phyloP scores from a whole-genome alignment of 2,113 vertebrate species.

The Chaetodon auriga region DNA sequence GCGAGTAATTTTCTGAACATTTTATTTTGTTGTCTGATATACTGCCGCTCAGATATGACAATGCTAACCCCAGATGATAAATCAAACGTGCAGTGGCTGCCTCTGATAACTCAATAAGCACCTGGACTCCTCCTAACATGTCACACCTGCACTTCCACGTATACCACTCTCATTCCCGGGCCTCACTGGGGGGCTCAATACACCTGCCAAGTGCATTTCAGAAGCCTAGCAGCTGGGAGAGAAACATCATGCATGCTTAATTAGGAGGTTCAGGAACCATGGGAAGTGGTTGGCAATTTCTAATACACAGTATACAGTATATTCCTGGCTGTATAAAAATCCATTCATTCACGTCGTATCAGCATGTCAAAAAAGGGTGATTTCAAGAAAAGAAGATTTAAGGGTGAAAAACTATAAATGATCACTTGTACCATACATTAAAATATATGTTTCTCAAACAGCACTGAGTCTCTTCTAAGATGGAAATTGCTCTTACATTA shows the following conservation, averaged over 20 bases:
- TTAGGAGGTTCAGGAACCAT: slow-evolving; percentile 77
- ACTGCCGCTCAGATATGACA: slow-evolving; percentile 73
- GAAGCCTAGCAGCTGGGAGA: slow-evolving; percentile 78
- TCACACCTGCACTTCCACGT: slow-evolving; percentile 84
- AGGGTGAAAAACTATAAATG: not conserved
- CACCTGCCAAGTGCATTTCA: slow-evolving; percentile 81
- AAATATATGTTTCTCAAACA: slow-evolving; percentile 9
- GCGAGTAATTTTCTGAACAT: slow-evolving; percentile 67
- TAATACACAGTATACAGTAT: slow-evolving; percentile 39
- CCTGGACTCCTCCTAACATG: slow-evolving; percentile 84
- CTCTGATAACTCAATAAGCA: slow-evolving; percentile 89
- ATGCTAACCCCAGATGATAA: slow-evolving; percentile 83
- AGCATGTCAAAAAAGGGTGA: not conserved
- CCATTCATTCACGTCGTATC: not conserved
- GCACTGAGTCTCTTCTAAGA: not conserved
- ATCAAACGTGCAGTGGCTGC: slow-evolving; percentile 80
- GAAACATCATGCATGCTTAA: slow-evolving; percentile 83
- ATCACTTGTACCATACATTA: not conserved
- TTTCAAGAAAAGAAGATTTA: slow-evolving; percentile 3
- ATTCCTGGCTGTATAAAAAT: slow-evolving; percentile 30
- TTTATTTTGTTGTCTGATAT: slow-evolving; percentile 77
- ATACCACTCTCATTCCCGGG: slow-evolving; percentile 63
- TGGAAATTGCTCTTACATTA: not conserved
- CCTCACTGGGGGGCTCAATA: slow-evolving; percentile 78
- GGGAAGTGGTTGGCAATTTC: slow-evolving; percentile 60